Evolutionary conservation across 2,797 vertebrate species (phyloP), one percentile per base, ranked within the genome.

Genomic region (Falco cherrug): DNA sequence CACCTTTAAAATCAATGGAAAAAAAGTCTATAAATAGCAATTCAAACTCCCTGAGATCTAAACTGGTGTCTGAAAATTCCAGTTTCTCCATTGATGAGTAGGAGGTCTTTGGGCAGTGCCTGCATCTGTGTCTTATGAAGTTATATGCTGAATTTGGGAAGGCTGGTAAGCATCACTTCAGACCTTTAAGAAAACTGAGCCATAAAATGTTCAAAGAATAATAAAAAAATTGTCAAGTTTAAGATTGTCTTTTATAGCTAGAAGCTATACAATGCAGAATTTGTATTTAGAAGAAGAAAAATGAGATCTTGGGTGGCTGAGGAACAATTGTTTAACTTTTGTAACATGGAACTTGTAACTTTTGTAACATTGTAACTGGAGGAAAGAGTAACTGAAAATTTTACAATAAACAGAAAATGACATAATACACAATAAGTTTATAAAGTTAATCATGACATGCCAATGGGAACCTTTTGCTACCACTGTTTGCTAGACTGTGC

Each of bases 331-430:
- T 87, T 94, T 93, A 95, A 69, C 20, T 37, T 84, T 56, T 87
- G 11, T 89, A 87, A 87, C 90, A 56, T 22, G 31, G 76, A 96
- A 93, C 77, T n/a, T n/a, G n/a, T n/a, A n/a, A n/a, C n/a, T n/a
- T n/a, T n/a, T n/a, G n/a, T n/a, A n/a, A n/a, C n/a, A n/a, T n/a
- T n/a, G n/a, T n/a, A 94, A 90, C 74, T 97, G 90, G 70, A 92
- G 43, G 37, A 90, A 93, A 96, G 6, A 45, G 71, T 77, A 95
- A 85, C 20, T 87, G 41, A 89, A 95, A 43, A 73, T 84, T 79
- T 90, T 39, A 87, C 25, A 94, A 80, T 92, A 96, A 96, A 92
- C 67, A 93, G 47, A 96, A 93, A 94, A 93, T 70, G 1, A 63
- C 50, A 89, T 82, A 81, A 73, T 48, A 54, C 4, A 61, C 16